Conservation (phyloP, 2,888 invertebrate genomes). For the Theretra japonica region DNA sequence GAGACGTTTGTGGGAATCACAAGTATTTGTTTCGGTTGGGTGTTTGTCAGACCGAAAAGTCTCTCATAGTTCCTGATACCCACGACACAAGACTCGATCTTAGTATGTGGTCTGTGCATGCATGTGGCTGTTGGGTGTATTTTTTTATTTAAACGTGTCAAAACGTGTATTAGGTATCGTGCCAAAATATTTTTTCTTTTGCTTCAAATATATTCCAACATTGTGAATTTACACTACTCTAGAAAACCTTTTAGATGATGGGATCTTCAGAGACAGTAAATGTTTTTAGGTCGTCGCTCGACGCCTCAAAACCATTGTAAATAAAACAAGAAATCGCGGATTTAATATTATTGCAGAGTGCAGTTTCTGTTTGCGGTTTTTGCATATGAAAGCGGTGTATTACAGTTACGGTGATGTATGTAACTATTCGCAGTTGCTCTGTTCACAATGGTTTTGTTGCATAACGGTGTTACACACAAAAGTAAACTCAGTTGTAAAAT, state of each 20-base stretch:
- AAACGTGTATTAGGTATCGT: too few relatives aligned
- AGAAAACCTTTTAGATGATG: neutral
- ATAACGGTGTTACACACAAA: conserved; percentile 29
- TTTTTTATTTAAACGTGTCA: too few relatives aligned
- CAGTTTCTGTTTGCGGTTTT: conserved; percentile 22
- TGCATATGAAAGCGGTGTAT: conserved; percentile 19
- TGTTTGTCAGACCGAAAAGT: too few relatives aligned
- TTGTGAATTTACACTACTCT: too few relatives aligned
- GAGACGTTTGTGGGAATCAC: too few relatives aligned
- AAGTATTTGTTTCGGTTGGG: too few relatives aligned
- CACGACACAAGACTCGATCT: too few relatives aligned
- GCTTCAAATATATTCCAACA: too few relatives aligned
- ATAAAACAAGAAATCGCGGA: conserved; percentile 7
- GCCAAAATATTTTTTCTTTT: too few relatives aligned
- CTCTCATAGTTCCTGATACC: too few relatives aligned
- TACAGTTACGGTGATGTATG: conserved; percentile 18
- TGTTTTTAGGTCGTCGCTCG: neutral
- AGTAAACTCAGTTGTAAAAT: conserved; percentile 27
- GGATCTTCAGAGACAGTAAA: neutral
- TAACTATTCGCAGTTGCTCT: neutral
- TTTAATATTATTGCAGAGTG: conserved; percentile 4
- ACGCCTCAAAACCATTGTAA: conserved; percentile 4
- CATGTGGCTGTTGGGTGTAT: too few relatives aligned
- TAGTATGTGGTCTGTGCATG: too few relatives aligned
- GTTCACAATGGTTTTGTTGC: conserved; percentile 8